Evolutionary conservation across 2,113 vertebrate species (phyloP).

Genomic region (Mohoua ochrocephala): DNA sequence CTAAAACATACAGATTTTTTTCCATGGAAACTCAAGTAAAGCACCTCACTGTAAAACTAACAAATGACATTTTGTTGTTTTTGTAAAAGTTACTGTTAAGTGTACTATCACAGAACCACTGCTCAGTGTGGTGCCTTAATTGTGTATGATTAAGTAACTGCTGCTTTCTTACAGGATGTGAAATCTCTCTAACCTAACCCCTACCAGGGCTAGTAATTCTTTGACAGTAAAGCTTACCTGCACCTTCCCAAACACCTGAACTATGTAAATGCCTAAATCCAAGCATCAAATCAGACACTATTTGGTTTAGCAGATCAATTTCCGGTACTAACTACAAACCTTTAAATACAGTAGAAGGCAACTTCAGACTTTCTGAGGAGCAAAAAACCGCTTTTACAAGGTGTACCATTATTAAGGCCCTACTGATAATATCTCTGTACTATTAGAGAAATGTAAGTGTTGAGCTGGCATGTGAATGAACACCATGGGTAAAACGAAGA

Average conservation of each 20-base stretch:
- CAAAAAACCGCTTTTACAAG: background rate
- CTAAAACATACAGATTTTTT: background rate
- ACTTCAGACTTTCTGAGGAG: background rate
- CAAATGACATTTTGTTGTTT: background rate
- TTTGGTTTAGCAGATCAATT: background rate
- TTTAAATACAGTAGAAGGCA: background rate
- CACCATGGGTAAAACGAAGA: rapidly evolving
- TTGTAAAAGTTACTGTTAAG: background rate
- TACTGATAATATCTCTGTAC: background rate
- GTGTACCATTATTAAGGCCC: background rate
- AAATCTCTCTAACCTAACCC: background rate
- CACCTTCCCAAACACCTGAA: background rate
- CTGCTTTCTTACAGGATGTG: background rate
- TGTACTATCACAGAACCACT: background rate
- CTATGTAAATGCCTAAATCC: background rate
- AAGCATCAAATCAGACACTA: background rate
- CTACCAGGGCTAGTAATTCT: background rate
- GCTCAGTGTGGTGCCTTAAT: background rate
- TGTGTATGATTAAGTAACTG: background rate
- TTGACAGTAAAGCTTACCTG: background rate
- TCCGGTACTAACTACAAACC: background rate
- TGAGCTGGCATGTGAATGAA: background rate
- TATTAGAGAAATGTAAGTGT: background rate
- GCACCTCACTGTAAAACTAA: background rate
- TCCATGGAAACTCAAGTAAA: background rate